phyloP scores from a whole-genome alignment of 2,888 invertebrate species.

The Cantharis lateralis region DNA sequence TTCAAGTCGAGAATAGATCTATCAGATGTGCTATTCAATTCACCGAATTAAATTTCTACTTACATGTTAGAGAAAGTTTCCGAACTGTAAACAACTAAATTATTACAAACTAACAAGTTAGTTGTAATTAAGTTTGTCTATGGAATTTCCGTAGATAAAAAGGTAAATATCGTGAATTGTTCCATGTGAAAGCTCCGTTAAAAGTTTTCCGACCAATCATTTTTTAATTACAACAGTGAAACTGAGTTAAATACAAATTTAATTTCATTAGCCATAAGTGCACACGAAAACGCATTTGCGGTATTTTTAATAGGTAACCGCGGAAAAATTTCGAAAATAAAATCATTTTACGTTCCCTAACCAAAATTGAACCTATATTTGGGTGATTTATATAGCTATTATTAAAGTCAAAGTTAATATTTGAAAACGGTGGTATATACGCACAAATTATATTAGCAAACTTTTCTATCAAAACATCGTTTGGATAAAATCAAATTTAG shows the following conservation, averaged over 20 bases:
- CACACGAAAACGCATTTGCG: not conserved
- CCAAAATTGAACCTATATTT: not conserved
- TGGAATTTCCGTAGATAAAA: not conserved
- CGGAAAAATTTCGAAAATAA: not conserved
- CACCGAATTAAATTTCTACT: not conserved
- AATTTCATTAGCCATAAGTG: not conserved
- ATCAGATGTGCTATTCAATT: not conserved
- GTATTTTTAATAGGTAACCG: not conserved
- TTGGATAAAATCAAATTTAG: not conserved
- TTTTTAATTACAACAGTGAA: not conserved
- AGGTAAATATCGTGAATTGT: not conserved
- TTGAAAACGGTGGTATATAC: conserved; percentile 1
- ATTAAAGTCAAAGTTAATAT: conserved; percentile 1
- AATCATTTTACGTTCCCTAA: not conserved
- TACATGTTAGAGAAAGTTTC: not conserved
- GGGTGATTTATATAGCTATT: conserved; percentile 1
- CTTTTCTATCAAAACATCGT: not conserved
- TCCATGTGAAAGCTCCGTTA: not conserved
- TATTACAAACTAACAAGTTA: not conserved
- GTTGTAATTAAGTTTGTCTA: not conserved
- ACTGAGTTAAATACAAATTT: not conserved
- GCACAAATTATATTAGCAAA: not conserved
- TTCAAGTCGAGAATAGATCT: not conserved
- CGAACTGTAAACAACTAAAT: not conserved
- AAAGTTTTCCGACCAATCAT: not conserved